These are phyloP conservation scores for Caenorhabditis latens DNA, from an alignment of 1,140 invertebrate genomes.

Conservation along the genomic window DNA sequence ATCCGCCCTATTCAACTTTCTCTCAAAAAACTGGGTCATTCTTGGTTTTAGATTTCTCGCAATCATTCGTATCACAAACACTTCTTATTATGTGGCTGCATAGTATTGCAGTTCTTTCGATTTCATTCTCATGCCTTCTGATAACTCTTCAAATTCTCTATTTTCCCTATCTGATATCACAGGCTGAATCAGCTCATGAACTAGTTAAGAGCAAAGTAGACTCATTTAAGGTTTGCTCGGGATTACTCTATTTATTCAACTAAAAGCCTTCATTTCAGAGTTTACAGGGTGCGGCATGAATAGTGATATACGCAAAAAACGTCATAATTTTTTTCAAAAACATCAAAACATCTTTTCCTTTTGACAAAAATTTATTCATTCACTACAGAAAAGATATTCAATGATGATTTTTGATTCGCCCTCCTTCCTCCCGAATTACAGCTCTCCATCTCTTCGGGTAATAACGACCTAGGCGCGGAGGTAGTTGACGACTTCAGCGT, in stretches of 20 bases:
- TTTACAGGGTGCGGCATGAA: too few species aligned
- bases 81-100: slow-evolving; percentile 11
- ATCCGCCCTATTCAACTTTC: slow-evolving; percentile 10
- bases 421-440: too few species aligned
- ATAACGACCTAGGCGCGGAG: too few species aligned
- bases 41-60: not conserved
- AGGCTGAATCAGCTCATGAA: slow-evolving; percentile 30
- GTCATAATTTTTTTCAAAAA: too few species aligned
- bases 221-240: not conserved
- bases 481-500: too few species aligned
- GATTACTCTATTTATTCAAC: not conserved
- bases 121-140: slow-evolving; percentile 42
- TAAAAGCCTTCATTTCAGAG: not conserved
- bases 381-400: too few species aligned
- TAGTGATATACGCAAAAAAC: too few species aligned
- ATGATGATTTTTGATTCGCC: too few species aligned
- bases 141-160: slow-evolving; percentile 37
- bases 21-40: slow-evolving; percentile 17
- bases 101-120: slow-evolving; percentile 33
- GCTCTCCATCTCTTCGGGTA: too few species aligned
- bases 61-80: too few species aligned
- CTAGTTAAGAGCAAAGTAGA: slow-evolving; percentile 26
- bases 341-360: too few species aligned
- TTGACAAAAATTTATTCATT: too few species aligned
- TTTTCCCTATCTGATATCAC: slow-evolving; percentile 22